Evolutionary conservation across 2,888 invertebrate genomes (phyloP).

Genomic region (Dolichopus griseipennis): DNA sequence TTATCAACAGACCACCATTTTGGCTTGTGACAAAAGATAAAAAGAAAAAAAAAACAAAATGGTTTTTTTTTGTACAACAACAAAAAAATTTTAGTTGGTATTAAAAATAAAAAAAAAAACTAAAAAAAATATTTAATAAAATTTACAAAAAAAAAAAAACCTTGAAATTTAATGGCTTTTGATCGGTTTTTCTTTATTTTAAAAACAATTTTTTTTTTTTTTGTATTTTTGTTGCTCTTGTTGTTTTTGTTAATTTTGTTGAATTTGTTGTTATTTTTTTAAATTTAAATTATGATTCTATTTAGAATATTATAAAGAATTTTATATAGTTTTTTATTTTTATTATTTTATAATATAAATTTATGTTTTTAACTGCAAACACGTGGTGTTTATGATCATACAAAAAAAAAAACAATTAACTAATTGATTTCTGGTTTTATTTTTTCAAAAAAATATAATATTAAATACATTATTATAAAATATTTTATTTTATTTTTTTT

Average conservation of each 20-base stretch:
- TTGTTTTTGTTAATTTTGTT: background rate
- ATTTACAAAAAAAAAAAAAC: no score
- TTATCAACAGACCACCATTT: no score
- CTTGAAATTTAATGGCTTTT: no score
- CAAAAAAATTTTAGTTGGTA: no score
- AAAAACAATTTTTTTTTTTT: background rate
- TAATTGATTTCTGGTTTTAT: constrained; percentile 3
- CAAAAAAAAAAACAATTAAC: background rate
- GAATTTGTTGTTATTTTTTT: background rate
- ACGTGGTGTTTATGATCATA: background rate
- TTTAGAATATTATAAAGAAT: background rate
- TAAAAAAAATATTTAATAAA: no score
- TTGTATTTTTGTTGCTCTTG: background rate
- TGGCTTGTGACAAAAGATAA: no score
- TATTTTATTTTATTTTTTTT: background rate
- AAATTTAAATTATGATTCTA: background rate
- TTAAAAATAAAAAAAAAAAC: no score
- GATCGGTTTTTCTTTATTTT: no score
- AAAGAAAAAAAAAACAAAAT: no score
- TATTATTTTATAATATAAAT: background rate
- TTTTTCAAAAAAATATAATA: background rate
- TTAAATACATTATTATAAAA: background rate
- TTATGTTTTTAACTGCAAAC: constrained; percentile 6
- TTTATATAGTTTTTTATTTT: background rate
- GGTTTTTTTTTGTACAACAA: no score